Percentiles rank a stretch among this genome's conserved stretches.
Evolutionary conservation across 2,797 vertebrate genomes (phyloP).

Genomic region (Dicrostonyx torquatus): DNA sequence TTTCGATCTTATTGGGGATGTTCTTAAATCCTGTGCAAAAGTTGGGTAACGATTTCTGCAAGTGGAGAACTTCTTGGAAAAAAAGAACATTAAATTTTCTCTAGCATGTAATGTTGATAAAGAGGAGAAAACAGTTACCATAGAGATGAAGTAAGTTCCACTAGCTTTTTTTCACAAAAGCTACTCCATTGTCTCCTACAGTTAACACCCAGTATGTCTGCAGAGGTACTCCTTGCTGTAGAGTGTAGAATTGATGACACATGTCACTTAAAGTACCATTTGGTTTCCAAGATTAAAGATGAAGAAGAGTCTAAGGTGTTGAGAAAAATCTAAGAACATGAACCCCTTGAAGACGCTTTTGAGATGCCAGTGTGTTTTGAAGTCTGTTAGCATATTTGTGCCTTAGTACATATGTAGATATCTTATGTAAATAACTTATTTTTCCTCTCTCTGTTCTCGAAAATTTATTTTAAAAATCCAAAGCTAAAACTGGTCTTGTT

Average conservation of each 20-base stretch:
- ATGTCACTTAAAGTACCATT: slow-evolving; percentile 95
- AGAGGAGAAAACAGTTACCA: slow-evolving; percentile 96
- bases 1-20: slow-evolving; percentile 95
- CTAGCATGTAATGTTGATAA: slow-evolving; percentile 98
- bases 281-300: slow-evolving; percentile 95
- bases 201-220: slow-evolving; percentile 97
- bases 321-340: slow-evolving; percentile 33
- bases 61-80: slow-evolving; percentile 93
- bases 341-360: slow-evolving; percentile 17
- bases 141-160: slow-evolving; percentile 98
- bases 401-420: slow-evolving; percentile 80
- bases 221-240: slow-evolving; percentile 96
- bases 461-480: slow-evolving; percentile 2
- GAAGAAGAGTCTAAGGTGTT: slow-evolving; percentile 89
- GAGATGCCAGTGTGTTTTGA: slow-evolving; percentile 27
- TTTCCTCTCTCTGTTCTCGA: slow-evolving; percentile 39
- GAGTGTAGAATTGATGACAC: slow-evolving; percentile 97
- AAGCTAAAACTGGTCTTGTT: slow-evolving; percentile 67
- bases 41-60: slow-evolving; percentile 96
- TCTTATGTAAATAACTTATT: slow-evolving; percentile 86
- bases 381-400: slow-evolving; percentile 31
- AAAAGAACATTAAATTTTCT: slow-evolving; percentile 95
- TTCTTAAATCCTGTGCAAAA: slow-evolving; percentile 96
- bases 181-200: slow-evolving; percentile 94
- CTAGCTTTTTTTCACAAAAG: slow-evolving; percentile 98